These are phyloP conservation scores for Pseudotriccus pelzelni DNA, from an alignment of 2,797 vertebrate genomes.

Conservation along the genomic window DNA sequence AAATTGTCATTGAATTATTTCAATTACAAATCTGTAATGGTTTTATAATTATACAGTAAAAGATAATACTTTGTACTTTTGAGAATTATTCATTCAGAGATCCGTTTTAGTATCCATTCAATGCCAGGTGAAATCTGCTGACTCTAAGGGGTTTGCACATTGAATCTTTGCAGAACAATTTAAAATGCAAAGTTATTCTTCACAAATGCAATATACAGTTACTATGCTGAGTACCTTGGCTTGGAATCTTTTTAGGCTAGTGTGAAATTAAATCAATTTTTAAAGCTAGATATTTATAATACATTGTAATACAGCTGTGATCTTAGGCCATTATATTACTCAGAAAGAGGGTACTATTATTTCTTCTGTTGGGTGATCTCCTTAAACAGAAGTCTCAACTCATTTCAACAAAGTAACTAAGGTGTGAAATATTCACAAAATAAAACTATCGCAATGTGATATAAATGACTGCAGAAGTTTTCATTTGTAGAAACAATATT, in stretches of 20 bases:
- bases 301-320: background rate
- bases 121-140: conserved; percentile 3
- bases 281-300: background rate
- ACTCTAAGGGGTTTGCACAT: background rate
- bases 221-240: background rate
- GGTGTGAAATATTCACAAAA: background rate
- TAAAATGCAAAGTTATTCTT: background rate
- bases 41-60: background rate
- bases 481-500: background rate
- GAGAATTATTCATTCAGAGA: conserved; percentile 2
- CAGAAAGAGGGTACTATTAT: background rate
- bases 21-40: background rate
- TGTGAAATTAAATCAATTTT: background rate
- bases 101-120: background rate
- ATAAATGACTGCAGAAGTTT: background rate
- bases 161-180: background rate
- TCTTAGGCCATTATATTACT: background rate
- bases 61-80: background rate
- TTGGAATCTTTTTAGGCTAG: background rate
- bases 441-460: background rate
- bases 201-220: background rate
- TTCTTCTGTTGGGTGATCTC: background rate
- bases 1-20: background rate
- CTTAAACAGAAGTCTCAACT: background rate
- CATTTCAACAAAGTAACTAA: background rate